A percentile compares a stretch with the other conserved stretches of the same genome.
phyloP scores from a whole-genome alignment of 2,113 vertebrate species.

The Anoplopoma fimbria region DNA sequence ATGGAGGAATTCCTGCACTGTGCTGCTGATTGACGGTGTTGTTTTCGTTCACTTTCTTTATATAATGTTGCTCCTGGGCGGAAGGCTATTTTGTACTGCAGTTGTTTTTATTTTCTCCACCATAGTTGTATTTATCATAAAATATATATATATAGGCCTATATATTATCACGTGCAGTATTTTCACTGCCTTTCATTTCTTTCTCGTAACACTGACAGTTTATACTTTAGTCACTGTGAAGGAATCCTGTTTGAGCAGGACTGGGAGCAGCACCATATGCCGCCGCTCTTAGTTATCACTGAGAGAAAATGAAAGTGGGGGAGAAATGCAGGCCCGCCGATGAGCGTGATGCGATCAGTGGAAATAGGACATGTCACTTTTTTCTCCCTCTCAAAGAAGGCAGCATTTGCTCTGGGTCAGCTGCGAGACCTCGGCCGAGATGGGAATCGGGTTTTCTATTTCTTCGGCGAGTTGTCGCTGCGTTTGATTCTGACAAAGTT shows the following conservation, averaged over 20 bases:
- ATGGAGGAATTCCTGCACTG: neutral
- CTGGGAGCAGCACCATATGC: constrained; percentile 16
- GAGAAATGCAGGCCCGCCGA: constrained; percentile 48
- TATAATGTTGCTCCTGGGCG: neutral
- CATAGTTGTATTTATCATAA: neutral
- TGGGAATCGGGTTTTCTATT: constrained; percentile 72
- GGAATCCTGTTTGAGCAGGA: neutral
- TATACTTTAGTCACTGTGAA: neutral
- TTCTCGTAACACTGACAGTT: neutral
- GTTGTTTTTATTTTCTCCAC: neutral
- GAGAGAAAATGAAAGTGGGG: constrained; percentile 14
- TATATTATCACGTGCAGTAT: neutral
- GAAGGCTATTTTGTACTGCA: neutral
- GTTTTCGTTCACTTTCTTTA: neutral
- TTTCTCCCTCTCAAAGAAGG: constrained; percentile 72
- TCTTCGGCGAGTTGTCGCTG: constrained; percentile 53
- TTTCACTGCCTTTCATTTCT: neutral
- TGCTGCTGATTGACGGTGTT: neutral
- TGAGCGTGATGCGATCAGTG: constrained; percentile 52
- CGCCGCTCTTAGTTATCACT: constrained; percentile 18
- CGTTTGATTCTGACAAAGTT: constrained; percentile 89
- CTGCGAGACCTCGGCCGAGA: constrained; percentile 79
- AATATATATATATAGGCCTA: no score
- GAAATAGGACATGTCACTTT: constrained; percentile 83
- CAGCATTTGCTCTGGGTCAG: constrained; percentile 87